Base-by-base conservation (phyloP, 2,888 invertebrate species). In the Allophyes oxyacanthae region DNA sequence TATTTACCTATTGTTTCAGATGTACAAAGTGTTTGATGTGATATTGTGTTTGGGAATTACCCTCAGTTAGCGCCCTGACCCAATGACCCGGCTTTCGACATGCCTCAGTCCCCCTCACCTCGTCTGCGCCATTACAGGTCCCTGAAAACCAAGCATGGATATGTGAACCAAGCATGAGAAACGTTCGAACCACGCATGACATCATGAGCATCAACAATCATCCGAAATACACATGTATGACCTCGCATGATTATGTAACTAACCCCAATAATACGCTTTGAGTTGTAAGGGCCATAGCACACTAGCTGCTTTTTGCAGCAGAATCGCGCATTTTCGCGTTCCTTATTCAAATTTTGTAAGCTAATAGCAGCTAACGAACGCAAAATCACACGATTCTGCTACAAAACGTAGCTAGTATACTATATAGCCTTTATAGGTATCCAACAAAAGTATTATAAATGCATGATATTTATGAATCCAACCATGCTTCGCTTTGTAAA, bases 101-200 rank as follows among this genome's bases (percentile, higher is more conserved):
- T 96, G 96, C 95, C 95, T 90, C 95, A 95, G 93, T 94, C 95
- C 88, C 94, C 95, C 82, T 95, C 95, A 90, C 96, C 96, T 91
- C 95, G 96, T 92, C 96, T 96, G 93, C 96, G 97, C 90, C 96
- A 97, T 92, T 96, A 97, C 96, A 96, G 97, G 96, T 97, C 96
- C 92, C 90, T 80, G 60, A 74, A 74, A 62, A 81, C 88, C 90
- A 75, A 82, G 91, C 91, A 91, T 89, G 91, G 73, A 78, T 72
- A 75, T 75, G 58, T 73, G 68, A 58, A 64, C 75, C 74, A 68
- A 57, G 72, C 72, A 72, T 73, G 57, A 51, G 8, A 46, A 40
- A 50, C 33, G 20, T 63, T 70, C 8, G 41, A 58, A 68, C 61
- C 59, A 72, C 66, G 74, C 75, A 72, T 66, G 58, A 64, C 60